Evolutionary conservation across 2,888 invertebrate genomes (phyloP).

Genomic region (Pyrocoelia pectoralis): DNA sequence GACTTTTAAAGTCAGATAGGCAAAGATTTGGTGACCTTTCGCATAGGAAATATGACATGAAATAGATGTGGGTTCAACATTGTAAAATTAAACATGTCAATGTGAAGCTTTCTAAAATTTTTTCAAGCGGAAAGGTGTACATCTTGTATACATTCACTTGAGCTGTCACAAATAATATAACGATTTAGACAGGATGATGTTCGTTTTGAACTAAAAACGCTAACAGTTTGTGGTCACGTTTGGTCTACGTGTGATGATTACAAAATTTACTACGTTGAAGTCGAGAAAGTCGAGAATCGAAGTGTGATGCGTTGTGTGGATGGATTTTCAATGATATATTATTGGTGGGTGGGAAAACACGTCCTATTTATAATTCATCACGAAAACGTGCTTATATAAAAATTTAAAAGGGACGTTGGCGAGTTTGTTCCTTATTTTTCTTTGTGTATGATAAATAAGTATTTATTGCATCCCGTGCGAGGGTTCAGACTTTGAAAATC

Average conservation of each 20-base stretch:
- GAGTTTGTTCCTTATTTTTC: too few species aligned
- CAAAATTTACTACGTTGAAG: slow-evolving; percentile 17
- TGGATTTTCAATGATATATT: slow-evolving; percentile 24
- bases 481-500: too few species aligned
- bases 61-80: neutral
- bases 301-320: slow-evolving; percentile 19
- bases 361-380: neutral
- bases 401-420: neutral
- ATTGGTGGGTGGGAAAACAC: neutral
- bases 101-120: too few species aligned
- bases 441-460: too few species aligned
- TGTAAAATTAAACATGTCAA: too few species aligned
- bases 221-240: slow-evolving; percentile 28
- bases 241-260: slow-evolving; percentile 20
- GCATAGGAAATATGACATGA: neutral
- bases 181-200: slow-evolving; percentile 22
- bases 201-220: slow-evolving; percentile 9
- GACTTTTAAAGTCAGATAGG: neutral
- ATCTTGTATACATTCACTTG: slow-evolving; percentile 17
- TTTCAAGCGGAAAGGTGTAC: too few species aligned
- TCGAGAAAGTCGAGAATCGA: slow-evolving; percentile 17
- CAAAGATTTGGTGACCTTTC: too few species aligned
- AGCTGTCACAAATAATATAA: slow-evolving; percentile 20
- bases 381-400: neutral
- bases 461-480: too few species aligned